Percentiles rank a stretch among this genome's conserved stretches.
Conservation (phyloP, 2,113 vertebrate genomes). For the Tachysurus fulvidraco region DNA sequence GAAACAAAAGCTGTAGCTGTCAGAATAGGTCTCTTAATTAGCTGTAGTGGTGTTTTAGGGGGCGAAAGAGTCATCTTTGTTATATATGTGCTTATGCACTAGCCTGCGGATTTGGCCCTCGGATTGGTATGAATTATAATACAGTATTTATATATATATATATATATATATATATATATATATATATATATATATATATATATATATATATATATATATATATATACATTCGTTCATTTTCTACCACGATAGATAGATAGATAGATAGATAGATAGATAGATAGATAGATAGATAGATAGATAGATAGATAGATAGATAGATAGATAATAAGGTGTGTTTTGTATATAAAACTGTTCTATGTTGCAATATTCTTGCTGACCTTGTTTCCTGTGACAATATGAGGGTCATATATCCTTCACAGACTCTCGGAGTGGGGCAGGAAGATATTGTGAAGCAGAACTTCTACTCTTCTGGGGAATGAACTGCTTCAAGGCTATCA, state of each 20-base stretch:
- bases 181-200: no score
- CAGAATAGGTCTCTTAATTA: conserved; percentile 33
- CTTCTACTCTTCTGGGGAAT: conserved; percentile 40
- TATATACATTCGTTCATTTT: no score
- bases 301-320: no score
- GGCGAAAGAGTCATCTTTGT: neutral
- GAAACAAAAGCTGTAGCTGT: conserved; percentile 41
- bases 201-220: no score
- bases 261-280: no score
- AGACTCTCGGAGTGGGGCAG: conserved; percentile 23
- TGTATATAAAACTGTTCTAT: neutral
- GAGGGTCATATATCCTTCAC: conserved; percentile 21
- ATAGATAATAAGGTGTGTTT: neutral
- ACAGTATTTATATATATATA: neutral
- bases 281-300: no score
- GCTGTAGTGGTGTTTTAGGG: conserved; percentile 12
- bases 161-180: no score
- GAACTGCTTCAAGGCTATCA: conserved; percentile 38
- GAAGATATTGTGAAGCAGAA: conserved; percentile 47
- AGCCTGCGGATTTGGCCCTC: neutral
- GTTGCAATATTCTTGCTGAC: neutral
- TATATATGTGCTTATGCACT: neutral
- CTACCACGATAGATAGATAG: no score
- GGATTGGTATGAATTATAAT: neutral
- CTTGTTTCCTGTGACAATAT: conserved; percentile 31